Conservation (phyloP, 2,113 vertebrate genomes). For the Syngnathus scovelli region DNA sequence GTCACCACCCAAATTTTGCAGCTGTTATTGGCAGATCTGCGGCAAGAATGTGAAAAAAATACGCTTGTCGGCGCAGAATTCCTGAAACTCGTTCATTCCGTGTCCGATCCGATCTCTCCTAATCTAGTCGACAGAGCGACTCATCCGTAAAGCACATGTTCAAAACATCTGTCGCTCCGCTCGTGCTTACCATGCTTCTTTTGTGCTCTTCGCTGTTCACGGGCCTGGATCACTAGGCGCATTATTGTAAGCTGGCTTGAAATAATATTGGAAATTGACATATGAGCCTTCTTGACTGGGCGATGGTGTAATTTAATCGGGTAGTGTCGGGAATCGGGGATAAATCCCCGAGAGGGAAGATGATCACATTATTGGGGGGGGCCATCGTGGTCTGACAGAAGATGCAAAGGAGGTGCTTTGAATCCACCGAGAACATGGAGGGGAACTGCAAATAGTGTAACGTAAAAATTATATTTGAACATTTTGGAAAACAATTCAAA, state of each 20-base stretch:
- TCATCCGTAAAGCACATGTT: conserved; percentile 37
- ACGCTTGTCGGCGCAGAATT: conserved; percentile 18
- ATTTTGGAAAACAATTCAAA: neutral
- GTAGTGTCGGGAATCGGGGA: conserved; percentile 44
- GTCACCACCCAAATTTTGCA: neutral
- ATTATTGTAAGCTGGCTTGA: neutral
- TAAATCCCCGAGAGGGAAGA: conserved; percentile 42
- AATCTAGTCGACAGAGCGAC: conserved; percentile 14
- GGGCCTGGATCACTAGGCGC: neutral
- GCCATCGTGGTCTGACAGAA: conserved; percentile 6
- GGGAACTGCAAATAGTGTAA: neutral
- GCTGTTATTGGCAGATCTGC: neutral
- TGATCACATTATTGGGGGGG: conserved; percentile 51
- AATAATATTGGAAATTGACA: conserved; percentile 29
- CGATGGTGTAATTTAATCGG: conserved; percentile 42
- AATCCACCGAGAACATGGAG: conserved; percentile 1
- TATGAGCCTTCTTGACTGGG: conserved; percentile 35
- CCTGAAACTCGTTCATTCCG: conserved; percentile 5
- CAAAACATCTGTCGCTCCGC: conserved; percentile 29
- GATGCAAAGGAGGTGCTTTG: neutral
- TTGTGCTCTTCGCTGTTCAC: conserved; percentile 24
- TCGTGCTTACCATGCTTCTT: conserved; percentile 20
- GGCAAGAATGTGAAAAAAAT: conserved; percentile 16
- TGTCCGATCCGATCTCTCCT: conserved; percentile 13
- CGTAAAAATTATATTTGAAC: neutral